Conservation (phyloP, 2,888 invertebrate species). For the Cacoxenus indagator region DNA sequence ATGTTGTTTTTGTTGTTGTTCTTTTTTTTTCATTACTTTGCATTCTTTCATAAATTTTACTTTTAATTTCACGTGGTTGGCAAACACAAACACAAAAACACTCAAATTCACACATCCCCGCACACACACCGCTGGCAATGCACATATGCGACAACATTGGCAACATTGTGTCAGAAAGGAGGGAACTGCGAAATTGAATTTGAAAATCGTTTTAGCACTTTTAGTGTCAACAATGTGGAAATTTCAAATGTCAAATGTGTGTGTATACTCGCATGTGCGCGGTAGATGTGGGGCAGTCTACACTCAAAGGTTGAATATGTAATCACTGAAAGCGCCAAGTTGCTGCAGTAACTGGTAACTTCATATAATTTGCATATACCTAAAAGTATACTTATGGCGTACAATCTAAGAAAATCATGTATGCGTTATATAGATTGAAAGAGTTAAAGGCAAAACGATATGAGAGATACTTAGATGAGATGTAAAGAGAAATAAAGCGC, state of each 20-base stretch:
- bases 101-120: background rate
- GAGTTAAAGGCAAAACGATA: too few species aligned
- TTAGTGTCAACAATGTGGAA: conserved; percentile 49
- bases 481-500: too few species aligned
- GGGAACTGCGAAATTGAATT: background rate
- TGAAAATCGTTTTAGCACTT: conserved; percentile 43
- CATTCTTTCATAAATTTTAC: background rate
- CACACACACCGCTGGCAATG: background rate
- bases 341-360: too few species aligned
- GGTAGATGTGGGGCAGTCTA: too few species aligned
- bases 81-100: too few species aligned
- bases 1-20: background rate
- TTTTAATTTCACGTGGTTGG: background rate
- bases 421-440: too few species aligned
- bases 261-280: background rate
- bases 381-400: too few species aligned
- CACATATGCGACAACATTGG: background rate
- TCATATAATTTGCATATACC: too few species aligned
- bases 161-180: background rate
- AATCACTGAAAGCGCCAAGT: too few species aligned
- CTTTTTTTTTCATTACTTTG: background rate
- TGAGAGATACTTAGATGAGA: too few species aligned
- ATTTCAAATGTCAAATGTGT: conserved; percentile 28
- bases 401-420: too few species aligned
- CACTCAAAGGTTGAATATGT: too few species aligned